Evolutionary conservation across 2,797 vertebrate genomes (phyloP).

Genomic region (Acipenser transmontanus): DNA sequence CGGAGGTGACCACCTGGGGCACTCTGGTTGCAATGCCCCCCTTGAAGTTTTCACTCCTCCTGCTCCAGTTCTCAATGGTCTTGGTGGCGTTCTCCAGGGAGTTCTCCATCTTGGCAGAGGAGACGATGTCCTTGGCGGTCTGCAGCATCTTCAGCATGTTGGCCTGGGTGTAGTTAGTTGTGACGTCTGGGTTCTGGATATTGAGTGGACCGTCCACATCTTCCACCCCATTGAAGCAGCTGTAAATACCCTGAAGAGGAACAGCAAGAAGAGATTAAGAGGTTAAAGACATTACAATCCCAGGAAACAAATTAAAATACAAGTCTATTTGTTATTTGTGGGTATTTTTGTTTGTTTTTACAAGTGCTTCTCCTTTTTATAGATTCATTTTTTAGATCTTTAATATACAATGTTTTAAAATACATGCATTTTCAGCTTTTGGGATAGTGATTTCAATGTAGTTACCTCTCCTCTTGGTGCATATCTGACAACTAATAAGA

Average conservation of each 20-base stretch:
- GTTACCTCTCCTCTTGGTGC: too few relatives aligned
- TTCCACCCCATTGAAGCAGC: constrained; percentile 90
- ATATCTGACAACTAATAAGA: too few relatives aligned
- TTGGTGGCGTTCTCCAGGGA: constrained; percentile 89
- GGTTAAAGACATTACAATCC: constrained; percentile 9
- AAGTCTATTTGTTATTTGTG: too few relatives aligned
- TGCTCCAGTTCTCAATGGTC: constrained; percentile 83
- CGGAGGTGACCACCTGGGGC: constrained; percentile 48
- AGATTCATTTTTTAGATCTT: too few relatives aligned
- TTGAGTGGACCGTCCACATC: constrained; percentile 59
- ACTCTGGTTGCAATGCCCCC: constrained; percentile 63
- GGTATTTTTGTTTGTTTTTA: too few relatives aligned
- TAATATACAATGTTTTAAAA: too few relatives aligned
- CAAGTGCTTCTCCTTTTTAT: too few relatives aligned
- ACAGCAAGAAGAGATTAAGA: background rate
- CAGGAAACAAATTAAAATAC: too few relatives aligned
- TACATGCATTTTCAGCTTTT: too few relatives aligned
- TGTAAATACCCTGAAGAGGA: constrained; percentile 83
- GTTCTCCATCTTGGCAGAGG: constrained; percentile 77
- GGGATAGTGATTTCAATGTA: too few relatives aligned
- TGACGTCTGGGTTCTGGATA: constrained; percentile 75
- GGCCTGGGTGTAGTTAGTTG: constrained; percentile 82
- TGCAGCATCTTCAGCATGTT: constrained; percentile 95
- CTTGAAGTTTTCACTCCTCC: constrained; percentile 57
- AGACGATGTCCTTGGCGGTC: constrained; percentile 88